Conservation (phyloP, 2,113 vertebrate genomes). For the Mormoops blainvillei region DNA sequence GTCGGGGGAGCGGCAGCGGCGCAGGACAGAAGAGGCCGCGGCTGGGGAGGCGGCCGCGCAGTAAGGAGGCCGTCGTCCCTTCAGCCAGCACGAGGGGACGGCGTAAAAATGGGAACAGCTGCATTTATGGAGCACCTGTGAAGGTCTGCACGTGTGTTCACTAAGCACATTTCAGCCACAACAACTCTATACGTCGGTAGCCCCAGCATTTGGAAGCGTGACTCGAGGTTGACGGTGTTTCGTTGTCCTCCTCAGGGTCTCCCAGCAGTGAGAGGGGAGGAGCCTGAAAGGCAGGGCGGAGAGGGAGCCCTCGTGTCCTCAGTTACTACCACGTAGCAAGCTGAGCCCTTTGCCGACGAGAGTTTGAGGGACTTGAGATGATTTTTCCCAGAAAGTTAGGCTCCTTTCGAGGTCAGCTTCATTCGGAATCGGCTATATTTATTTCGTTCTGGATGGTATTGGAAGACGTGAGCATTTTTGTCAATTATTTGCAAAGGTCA, state of each 20-base stretch:
- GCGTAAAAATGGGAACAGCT: background rate
- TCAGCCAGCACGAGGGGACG: background rate
- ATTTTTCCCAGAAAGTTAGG: background rate
- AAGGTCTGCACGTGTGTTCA: background rate
- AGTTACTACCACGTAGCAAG: background rate
- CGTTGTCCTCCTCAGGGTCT: background rate
- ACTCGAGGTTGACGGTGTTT: background rate
- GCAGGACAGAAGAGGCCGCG: fast-evolving
- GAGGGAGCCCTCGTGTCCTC: background rate
- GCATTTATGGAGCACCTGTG: background rate
- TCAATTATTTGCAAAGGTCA: background rate
- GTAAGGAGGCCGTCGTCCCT: background rate
- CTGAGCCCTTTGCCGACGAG: background rate
- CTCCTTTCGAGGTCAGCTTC: background rate
- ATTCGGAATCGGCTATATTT: background rate
- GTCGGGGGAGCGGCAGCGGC: background rate
- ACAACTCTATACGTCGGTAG: background rate
- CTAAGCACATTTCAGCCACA: background rate
- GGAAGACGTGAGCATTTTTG: background rate
- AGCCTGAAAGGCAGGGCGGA: background rate
- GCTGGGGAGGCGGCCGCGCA: background rate
- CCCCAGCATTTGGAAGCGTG: background rate
- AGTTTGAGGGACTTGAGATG: background rate
- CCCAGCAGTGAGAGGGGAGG: background rate
- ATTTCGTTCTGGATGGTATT: background rate